phyloP scores from a whole-genome alignment of 2,797 vertebrate genomes.

The Sus cebifrons region DNA sequence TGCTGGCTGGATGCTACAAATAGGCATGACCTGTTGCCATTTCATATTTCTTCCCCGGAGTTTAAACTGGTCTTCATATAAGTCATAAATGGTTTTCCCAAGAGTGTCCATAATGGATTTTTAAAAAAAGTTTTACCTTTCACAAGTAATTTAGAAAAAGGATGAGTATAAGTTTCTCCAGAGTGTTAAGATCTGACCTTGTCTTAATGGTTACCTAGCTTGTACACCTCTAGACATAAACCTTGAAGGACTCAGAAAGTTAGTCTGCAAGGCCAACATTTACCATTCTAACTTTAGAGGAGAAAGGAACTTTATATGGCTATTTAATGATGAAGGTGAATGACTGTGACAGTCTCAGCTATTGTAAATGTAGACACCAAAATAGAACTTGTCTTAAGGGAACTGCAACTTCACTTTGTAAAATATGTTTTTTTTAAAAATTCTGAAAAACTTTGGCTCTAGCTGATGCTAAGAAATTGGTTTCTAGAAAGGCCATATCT shows the following conservation, averaged over 20 bases:
- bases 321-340: slow-evolving; percentile 82
- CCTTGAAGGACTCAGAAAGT: slow-evolving; percentile 41
- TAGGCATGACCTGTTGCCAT: not conserved
- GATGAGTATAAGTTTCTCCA: not conserved
- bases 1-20: not conserved
- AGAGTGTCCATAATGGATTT: not conserved
- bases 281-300: slow-evolving; percentile 68
- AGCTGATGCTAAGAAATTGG: slow-evolving; percentile 64
- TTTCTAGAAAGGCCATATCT: slow-evolving; percentile 69
- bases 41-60: not conserved
- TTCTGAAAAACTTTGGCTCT: slow-evolving; percentile 52
- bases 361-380: slow-evolving; percentile 66
- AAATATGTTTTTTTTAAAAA: slow-evolving; percentile 74
- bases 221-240: not conserved
- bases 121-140: slow-evolving; percentile 52
- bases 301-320: slow-evolving; percentile 68
- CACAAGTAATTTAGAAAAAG: slow-evolving; percentile 45
- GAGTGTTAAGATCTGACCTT: slow-evolving; percentile 33
- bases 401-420: slow-evolving; percentile 63
- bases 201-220: not conserved
- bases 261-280: slow-evolving; percentile 22
- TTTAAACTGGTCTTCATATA: not conserved
- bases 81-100: not conserved
- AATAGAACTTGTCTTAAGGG: slow-evolving; percentile 78
- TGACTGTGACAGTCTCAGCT: slow-evolving; percentile 76